phyloP scores from a whole-genome alignment of 2,797 vertebrate genomes.

The Pseudopleuronectes americanus region DNA sequence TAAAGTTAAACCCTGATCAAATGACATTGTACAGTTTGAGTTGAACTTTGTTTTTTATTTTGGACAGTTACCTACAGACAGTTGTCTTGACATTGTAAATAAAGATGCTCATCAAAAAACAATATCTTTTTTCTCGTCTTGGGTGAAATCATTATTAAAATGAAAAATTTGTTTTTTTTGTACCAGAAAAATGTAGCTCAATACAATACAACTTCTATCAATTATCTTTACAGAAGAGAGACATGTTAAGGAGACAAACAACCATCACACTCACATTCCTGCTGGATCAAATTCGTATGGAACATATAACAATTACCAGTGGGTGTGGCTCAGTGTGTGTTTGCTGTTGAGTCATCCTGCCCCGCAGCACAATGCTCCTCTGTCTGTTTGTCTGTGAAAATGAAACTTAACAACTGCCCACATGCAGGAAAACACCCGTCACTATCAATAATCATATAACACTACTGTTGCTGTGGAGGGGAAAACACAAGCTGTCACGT shows the following conservation, averaged over 20 bases:
- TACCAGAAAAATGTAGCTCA: no score
- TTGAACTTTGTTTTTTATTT: no score
- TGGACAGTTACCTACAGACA: neutral
- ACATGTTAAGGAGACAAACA: no score
- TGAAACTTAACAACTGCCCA: constrained; percentile 40
- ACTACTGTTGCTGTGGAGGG: constrained; percentile 36
- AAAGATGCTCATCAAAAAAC: neutral
- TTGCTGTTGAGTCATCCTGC: constrained; percentile 17
- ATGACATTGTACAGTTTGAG: neutral
- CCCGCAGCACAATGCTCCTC: constrained; percentile 36
- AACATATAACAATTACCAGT: constrained; percentile 1
- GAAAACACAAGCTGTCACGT: constrained; percentile 56
- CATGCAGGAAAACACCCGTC: constrained; percentile 65
- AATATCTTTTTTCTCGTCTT: neutral
- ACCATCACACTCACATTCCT: neutral
- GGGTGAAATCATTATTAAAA: no score
- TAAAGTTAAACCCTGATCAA: neutral
- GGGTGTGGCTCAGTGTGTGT: constrained; percentile 19
- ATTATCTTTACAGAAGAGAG: no score
- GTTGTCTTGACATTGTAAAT: neutral
- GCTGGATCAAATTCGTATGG: neutral
- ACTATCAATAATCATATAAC: constrained; percentile 4
- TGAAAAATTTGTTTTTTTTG: no score
- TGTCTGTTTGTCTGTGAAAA: constrained; percentile 42
- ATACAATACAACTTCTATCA: no score